Base-by-base conservation (phyloP, 2,888 invertebrate genomes). In the Maniola hyperantus region DNA sequence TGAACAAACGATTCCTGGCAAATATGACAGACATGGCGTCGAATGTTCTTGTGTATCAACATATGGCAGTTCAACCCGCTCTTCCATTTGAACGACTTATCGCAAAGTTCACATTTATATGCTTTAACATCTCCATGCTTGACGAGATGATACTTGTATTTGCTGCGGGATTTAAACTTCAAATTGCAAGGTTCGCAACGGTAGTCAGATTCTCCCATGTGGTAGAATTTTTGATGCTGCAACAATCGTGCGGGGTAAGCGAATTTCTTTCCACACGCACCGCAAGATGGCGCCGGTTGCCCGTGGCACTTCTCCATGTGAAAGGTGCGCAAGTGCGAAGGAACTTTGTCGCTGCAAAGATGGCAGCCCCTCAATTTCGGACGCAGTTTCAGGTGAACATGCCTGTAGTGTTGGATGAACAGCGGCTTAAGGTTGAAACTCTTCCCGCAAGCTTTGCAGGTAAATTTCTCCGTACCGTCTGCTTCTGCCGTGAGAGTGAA, bases 261-360 rank as follows among this genome's bases (percentile, higher is more conserved):
- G 66, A 84, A 84, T 59, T 83, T 84, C 65, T 80, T 82, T 5
- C 82, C 83, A 69, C 84, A 84, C 0, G 80, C 82, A 0, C 75
- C 75, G 61, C 84, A 84, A 0, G 71, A 72, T 1, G 84, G 84
- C 0, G 78, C 74, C 0, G 79, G 78, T 5, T 81, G 68, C 0
- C 81, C 82, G 62, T 84, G 84, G 5, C 10, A 5, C 4, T 75
- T 72, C 63, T 84, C 84, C 34, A 83, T 55, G 33, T 84, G 84
- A 0, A 70, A 77, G 0, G 83, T 77, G 10, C 81, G 73, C 4
- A 77, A 55, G 18, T 83, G 70, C 0, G 71, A 77, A 0, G 84
- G 77, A 0, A 85, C 71, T 72, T 72, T 80, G 5, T 74, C 72
- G 20, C 79, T 74, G 64, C 86, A 86, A 11, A 80, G 73, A 1